Evolutionary conservation across 2,888 invertebrate species (phyloP).

Genomic region (Tuta absoluta): DNA sequence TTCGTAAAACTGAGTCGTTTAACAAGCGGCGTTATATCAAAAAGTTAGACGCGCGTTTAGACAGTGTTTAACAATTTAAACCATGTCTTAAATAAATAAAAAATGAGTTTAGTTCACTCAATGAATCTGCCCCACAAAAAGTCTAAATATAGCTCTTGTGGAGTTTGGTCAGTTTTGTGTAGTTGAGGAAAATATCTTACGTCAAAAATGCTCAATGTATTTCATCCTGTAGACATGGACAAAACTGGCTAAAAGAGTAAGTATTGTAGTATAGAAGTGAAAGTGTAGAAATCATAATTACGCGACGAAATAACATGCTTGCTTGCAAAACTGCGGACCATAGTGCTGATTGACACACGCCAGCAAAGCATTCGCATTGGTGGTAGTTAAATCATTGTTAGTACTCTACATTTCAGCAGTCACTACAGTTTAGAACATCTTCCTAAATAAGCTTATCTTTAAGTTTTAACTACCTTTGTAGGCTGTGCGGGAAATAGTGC

Average conservation of each 20-base stretch:
- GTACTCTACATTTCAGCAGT: background rate
- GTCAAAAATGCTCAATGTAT: background rate
- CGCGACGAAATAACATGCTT: background rate
- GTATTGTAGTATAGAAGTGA: background rate
- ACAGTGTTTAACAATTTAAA: too few species aligned
- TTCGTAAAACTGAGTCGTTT: too few species aligned
- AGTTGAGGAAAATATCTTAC: background rate
- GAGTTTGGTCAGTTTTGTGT: background rate
- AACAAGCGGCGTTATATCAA: too few species aligned
- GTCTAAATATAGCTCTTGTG: too few species aligned
- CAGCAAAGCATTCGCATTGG: background rate
- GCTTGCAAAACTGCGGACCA: background rate
- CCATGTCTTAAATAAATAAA: too few species aligned
- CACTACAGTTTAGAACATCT: background rate
- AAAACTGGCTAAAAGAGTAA: conserved; percentile 1
- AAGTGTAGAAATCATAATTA: background rate
- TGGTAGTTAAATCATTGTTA: background rate
- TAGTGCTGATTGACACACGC: background rate
- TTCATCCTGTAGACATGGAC: background rate
- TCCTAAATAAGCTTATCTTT: too few species aligned
- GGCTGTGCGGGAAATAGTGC: too few species aligned
- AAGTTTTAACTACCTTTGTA: too few species aligned
- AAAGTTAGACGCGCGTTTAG: too few species aligned
- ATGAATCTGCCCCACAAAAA: too few species aligned
- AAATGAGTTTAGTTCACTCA: too few species aligned